A percentile compares a stretch with the other conserved stretches of the same genome.
Conservation (phyloP, 2,888 invertebrate genomes). For the Tetropium fuscum region DNA sequence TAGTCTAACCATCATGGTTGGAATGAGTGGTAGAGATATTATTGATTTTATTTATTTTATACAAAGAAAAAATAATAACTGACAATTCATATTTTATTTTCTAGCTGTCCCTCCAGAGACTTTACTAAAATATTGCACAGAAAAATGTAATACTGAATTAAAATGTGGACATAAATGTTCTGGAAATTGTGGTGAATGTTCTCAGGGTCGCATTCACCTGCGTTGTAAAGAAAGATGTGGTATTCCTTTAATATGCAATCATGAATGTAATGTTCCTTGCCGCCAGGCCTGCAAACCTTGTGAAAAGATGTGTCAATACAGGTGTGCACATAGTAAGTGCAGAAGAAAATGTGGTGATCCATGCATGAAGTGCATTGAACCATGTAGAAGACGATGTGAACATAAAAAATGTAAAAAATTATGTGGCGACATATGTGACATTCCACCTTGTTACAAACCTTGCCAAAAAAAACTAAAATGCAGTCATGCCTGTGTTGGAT, state of each 20-base stretch:
- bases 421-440: slow-evolving; percentile 67
- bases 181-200: slow-evolving; percentile 71
- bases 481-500: slow-evolving; percentile 75
- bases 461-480: slow-evolving; percentile 65
- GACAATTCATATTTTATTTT: slow-evolving; percentile 1
- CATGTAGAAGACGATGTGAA: slow-evolving; percentile 61
- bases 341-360: slow-evolving; percentile 63
- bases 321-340: slow-evolving; percentile 70
- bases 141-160: slow-evolving; percentile 65
- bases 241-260: slow-evolving; percentile 72
- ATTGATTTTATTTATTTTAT: too few relatives aligned
- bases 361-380: slow-evolving; percentile 61
- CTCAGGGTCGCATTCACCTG: slow-evolving; percentile 72
- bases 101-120: slow-evolving; percentile 43
- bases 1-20: too few relatives aligned
- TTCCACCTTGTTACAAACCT: slow-evolving; percentile 65
- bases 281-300: slow-evolving; percentile 72
- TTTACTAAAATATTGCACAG: slow-evolving; percentile 62
- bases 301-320: slow-evolving; percentile 65
- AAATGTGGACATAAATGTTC: slow-evolving; percentile 68
- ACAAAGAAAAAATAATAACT: too few relatives aligned
- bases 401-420: slow-evolving; percentile 67
- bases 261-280: slow-evolving; percentile 71
- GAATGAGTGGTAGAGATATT: too few relatives aligned
- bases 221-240: slow-evolving; percentile 71